Base-by-base conservation (phyloP, 1,140 invertebrate genomes). In the Camponotus pennsylvanicus region DNA sequence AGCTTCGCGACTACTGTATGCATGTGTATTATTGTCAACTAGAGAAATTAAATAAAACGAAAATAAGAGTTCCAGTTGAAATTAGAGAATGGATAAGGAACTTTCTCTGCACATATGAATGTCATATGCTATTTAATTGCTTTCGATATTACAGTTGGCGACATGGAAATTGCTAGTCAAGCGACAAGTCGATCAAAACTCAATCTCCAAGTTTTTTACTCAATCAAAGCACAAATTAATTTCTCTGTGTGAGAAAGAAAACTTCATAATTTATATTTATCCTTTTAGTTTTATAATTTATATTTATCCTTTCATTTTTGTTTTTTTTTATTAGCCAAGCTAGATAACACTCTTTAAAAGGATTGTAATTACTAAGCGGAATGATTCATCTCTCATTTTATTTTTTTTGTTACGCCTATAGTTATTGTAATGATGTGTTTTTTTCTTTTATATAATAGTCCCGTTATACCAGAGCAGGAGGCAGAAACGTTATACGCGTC, bases 31-130 rank as follows among this genome's bases (percentile, higher is more conserved):
- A 52, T 21, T 11, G 8, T n/a, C 7, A 32, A 63, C 7, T 27
- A 32, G 45, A 52, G 77, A 78, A 45, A 79, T 67, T 52, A 27
- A 18, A 69, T 52, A 67, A 66, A 78, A 78, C 42, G n/a, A 79
- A 49, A 9, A 45, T 32, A 78, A 78, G 18, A n/a, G 13, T 66
- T 66, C 49, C 15, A 45, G n/a, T 49, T 49, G 27, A 55, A 52
- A 52, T 37, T 0, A 37, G 42, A 67, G 34, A 78, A 42, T n/a
- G 63, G 45, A 77, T 21, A 32, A 45, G 57, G 32, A 69, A 79
- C 61, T 69, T 67, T 67, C 63, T 79, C 77, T 11, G 18, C 40
- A 40, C 11, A 15, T 21, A 45, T 5, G 1, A n/a, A 52, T 13
- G n/a, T 79, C 42, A 52, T n/a, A 52, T 7, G 40, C 69, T 32